Base-by-base conservation (phyloP, 1,140 invertebrate species). In the Drosophila bocqueti region DNA sequence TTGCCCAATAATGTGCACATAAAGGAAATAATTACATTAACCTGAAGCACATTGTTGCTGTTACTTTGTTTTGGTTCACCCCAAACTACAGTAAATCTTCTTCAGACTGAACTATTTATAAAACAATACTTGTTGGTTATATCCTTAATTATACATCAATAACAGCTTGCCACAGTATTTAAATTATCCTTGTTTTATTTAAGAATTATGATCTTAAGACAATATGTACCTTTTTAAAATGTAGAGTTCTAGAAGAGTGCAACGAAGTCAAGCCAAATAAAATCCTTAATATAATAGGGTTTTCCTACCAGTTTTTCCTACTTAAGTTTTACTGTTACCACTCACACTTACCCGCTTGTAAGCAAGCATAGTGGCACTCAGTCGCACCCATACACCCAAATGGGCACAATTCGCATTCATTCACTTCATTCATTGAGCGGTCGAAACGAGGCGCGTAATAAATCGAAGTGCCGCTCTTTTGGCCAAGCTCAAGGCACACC, bases 1-100 rank as follows among this genome's bases (percentile, higher is more conserved):
- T 79, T 58, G 62, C 40, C 55, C 50, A 60, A 76, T 80, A 84
- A 65, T 66, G 54, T 46, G 59, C 36, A 81, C 78, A 74, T 49
- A 71, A 60, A 63, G 75, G 76, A 83, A 83, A 79, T 76, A 66
- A 83, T 83, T 79, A 62, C 81, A 83, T 79, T 76, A 83, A 63
- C 10, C 66, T 62, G 47, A 66, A 66, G 54, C 57, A 67, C 61
- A 79, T 73, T 82, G 62, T 59, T 78, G 47, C 29, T 50, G 24
- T 52, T 77, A 11, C 38, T n/a, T 18, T 16, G 21, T 15, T 24
- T 47, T 16, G 31, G 13, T 31, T 36, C n/a, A 46, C 64, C 64
- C 52, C 54, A 21, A 34, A 61, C 11, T 46, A 47, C n/a, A 36
- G 42, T 24, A 29, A 1, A 26, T 26, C n/a, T n/a, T 46, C 21